These are phyloP conservation scores for Oophaga pumilio DNA, from an alignment of 2,113 vertebrate genomes.

Conservation along the genomic window DNA sequence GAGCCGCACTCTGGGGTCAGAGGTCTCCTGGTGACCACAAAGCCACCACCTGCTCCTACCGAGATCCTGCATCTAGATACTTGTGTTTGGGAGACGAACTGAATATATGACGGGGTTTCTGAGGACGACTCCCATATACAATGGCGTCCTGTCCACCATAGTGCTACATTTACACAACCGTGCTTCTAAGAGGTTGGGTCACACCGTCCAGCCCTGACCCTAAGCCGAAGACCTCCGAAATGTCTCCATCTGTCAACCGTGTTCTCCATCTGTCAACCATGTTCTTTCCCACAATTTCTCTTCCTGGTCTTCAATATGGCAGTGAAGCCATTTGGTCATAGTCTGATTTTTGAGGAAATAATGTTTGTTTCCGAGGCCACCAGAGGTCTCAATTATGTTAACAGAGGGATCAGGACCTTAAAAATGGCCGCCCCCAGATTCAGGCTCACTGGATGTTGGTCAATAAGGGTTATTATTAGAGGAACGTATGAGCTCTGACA, in stretches of 20 bases:
- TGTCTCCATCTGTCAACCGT: no score
- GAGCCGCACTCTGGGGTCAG: neutral
- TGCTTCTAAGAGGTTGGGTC: neutral
- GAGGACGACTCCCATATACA: neutral
- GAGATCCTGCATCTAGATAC: neutral
- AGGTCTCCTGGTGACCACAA: conserved; percentile 4
- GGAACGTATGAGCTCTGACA: neutral
- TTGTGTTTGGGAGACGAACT: neutral
- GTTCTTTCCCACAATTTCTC: no score
- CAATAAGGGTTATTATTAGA: neutral
- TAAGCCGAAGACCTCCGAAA: no score
- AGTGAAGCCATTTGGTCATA: no score
- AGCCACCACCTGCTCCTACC: neutral
- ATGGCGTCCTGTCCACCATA: neutral
- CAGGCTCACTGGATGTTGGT: no score
- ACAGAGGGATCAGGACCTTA: no score
- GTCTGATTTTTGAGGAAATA: no score
- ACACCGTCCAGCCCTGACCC: neutral
- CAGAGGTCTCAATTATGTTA: no score
- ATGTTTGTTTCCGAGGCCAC: no score
- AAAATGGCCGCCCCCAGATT: no score
- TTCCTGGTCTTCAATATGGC: no score
- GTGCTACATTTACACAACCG: neutral
- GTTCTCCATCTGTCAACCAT: no score
- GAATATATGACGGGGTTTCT: neutral